Evolutionary conservation across 2,797 vertebrate genomes (phyloP).

Genomic region (Podarcis siculus): DNA sequence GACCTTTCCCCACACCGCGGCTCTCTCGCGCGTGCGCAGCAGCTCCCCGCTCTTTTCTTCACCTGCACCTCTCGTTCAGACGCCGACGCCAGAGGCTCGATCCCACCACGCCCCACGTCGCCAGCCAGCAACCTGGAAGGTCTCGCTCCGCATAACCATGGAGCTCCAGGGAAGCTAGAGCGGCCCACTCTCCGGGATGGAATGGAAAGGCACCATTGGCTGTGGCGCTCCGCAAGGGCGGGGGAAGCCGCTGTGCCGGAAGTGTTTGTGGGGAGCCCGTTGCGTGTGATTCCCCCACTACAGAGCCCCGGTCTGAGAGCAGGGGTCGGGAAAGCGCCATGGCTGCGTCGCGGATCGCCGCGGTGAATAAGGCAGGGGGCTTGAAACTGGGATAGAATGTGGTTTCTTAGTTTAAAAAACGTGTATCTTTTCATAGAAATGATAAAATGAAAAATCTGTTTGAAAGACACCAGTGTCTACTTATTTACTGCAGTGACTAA

Average conservation of each 20-base stretch:
- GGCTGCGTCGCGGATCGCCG: conserved; percentile 57
- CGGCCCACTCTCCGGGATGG: fast-evolving
- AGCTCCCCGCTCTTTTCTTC: neutral
- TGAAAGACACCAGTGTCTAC: no score
- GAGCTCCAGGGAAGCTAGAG: neutral
- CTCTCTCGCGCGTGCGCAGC: neutral
- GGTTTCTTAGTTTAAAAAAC: no score
- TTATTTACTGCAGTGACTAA: no score
- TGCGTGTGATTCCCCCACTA: no score
- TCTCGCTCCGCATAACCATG: fast-evolving
- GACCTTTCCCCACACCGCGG: fast-evolving
- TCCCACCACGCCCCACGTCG: neutral
- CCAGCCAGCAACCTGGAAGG: conserved; percentile 38
- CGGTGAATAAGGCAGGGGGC: neutral
- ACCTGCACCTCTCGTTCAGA: neutral
- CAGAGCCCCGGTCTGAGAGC: no score
- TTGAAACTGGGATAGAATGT: neutral
- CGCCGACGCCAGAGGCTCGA: neutral
- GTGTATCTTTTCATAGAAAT: no score
- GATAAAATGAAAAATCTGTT: no score
- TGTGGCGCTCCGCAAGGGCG: neutral
- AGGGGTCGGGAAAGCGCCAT: conserved; percentile 1
- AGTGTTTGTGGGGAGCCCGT: fast-evolving
- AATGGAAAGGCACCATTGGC: neutral
- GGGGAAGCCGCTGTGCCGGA: neutral